Percentiles rank a stretch among this genome's conserved stretches.
These are phyloP conservation scores for Phymanthus crucifer DNA, from an alignment of 92 coral and sea anemone species.

Conservation along the genomic window DNA sequence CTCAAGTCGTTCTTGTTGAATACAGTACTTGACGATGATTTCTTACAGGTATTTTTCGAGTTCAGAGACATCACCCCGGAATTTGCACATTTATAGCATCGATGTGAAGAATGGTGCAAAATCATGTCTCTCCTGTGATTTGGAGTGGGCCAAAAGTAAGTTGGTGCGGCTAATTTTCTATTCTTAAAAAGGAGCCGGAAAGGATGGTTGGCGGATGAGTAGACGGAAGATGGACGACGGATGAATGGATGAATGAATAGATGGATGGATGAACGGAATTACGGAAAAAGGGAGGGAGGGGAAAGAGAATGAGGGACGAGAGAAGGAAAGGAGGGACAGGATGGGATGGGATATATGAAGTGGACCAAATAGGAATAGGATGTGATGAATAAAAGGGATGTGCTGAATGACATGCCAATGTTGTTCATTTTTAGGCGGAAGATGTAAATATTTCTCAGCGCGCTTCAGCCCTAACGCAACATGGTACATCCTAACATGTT, in stretches of 20 bases:
- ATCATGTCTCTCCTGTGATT: constrained; percentile 55
- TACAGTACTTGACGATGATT: background rate
- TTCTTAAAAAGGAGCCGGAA: no score
- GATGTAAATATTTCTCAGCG: constrained; percentile 61
- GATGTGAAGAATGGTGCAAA: constrained; percentile 31
- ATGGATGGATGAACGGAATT: no score
- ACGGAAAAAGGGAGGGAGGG: no score
- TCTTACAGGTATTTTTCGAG: constrained; percentile 34
- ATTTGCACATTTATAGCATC: constrained; percentile 51
- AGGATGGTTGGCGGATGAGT: no score
- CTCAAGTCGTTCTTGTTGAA: background rate
- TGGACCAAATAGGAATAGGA: no score
- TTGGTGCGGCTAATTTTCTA: no score
- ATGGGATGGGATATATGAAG: no score
- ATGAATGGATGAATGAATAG: no score
- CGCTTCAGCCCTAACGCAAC: constrained; percentile 61
- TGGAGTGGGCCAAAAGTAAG: constrained; percentile 63
- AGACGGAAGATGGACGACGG: no score
- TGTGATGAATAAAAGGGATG: no score
- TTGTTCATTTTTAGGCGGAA: constrained; percentile 30
- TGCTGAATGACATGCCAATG: background rate
- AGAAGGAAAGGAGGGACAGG: no score
- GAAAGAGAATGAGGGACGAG: no score
- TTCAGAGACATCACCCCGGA: constrained; percentile 32
- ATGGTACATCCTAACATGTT: constrained; percentile 69